A percentile compares a stretch with the other conserved stretches of the same genome.
These are phyloP conservation scores for Falcunculus frontatus DNA, from an alignment of 2,113 vertebrate species.

Conservation along the genomic window DNA sequence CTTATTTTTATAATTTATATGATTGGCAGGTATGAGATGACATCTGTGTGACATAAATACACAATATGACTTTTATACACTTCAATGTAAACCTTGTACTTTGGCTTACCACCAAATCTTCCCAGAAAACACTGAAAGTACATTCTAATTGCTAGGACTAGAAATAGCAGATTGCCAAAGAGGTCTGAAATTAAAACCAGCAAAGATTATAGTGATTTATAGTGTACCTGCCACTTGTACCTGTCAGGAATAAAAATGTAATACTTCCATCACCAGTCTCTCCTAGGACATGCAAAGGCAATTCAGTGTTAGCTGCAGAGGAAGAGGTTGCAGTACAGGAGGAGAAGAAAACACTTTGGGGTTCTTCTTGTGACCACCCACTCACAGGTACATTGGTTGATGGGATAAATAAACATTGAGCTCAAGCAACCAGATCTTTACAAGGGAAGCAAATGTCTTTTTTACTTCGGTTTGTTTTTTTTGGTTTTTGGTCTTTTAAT, in stretches of 20 bases:
- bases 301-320: background rate
- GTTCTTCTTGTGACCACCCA: background rate
- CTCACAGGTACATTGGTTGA: background rate
- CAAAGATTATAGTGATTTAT: background rate
- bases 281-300: background rate
- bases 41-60: background rate
- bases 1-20: background rate
- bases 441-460: background rate
- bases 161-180: background rate
- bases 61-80: background rate
- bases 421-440: background rate
- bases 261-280: background rate
- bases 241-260: background rate
- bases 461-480: background rate
- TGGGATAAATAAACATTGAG: background rate
- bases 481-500: background rate
- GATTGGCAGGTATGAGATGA: background rate
- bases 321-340: background rate
- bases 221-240: background rate
- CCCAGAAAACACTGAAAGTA: background rate
- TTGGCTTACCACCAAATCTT: background rate
- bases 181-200: background rate
- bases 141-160: background rate
- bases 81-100: background rate
- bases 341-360: background rate